A percentile compares a stretch with the other conserved stretches of the same genome.
Evolutionary conservation across 2,888 invertebrate genomes (phyloP).

Genomic region (Pimpla rufipes): DNA sequence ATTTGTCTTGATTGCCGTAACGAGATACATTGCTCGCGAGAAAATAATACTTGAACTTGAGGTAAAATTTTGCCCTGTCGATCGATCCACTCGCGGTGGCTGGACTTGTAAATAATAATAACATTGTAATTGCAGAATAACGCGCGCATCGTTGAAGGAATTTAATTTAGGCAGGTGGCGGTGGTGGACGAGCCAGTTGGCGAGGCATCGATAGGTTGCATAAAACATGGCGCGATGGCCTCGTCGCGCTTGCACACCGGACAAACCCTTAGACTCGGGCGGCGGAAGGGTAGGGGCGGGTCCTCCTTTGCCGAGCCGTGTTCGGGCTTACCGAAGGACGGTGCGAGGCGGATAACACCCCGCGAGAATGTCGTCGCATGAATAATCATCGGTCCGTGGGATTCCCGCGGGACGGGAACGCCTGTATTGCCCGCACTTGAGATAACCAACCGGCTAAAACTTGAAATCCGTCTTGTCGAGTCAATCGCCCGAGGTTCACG

Average conservation of each 20-base stretch:
- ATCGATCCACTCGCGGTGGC: no score
- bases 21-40: no score
- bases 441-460: constrained; percentile 25
- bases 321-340: constrained; percentile 11
- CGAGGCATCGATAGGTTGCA: constrained; percentile 76
- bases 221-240: constrained; percentile 69
- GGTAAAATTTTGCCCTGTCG: no score
- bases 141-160: not conserved
- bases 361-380: constrained; percentile 71
- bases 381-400: constrained; percentile 73
- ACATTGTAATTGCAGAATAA: not conserved
- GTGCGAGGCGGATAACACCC: constrained; percentile 67
- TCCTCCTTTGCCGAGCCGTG: constrained; percentile 32
- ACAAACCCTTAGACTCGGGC: constrained; percentile 53
- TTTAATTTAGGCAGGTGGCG: not conserved
- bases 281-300: not conserved
- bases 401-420: constrained; percentile 49
- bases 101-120: not conserved
- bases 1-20: no score
- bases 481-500: constrained; percentile 17
- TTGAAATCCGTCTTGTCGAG: constrained; percentile 34
- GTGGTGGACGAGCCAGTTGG: constrained; percentile 26
- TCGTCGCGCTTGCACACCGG: constrained; percentile 46
- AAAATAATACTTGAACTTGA: no score
- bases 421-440: constrained; percentile 28